Conservation (phyloP, 2,797 vertebrate species). For the Harpagifer antarcticus region DNA sequence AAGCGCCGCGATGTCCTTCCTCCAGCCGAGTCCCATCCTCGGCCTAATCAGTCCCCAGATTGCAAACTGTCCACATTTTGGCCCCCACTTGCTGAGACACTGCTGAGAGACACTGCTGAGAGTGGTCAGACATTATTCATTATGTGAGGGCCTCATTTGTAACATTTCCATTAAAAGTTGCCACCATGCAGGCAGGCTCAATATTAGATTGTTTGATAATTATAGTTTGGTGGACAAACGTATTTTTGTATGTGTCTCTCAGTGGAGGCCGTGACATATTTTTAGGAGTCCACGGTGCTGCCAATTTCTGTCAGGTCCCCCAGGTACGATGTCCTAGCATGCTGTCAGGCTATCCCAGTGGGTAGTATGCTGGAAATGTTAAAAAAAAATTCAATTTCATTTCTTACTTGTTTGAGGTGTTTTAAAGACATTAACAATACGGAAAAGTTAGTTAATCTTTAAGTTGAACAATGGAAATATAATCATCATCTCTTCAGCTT, state of each 20-base stretch:
- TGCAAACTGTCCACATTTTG: conserved; percentile 91
- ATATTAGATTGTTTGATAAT: conserved; percentile 90
- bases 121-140: conserved; percentile 92
- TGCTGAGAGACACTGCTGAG: conserved; percentile 91
- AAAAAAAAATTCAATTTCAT: too few relatives aligned
- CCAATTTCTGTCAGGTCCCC: conserved; percentile 35
- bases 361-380: conserved; percentile 28
- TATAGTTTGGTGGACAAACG: conserved; percentile 84
- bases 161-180: conserved; percentile 92
- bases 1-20: conserved; percentile 87
- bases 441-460: not conserved
- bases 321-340: conserved; percentile 25
- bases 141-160: conserved; percentile 93
- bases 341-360: conserved; percentile 41
- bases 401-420: not conserved
- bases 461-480: not conserved
- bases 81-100: conserved; percentile 87
- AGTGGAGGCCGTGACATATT: conserved; percentile 30
- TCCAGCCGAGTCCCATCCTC: conserved; percentile 91
- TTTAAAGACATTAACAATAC: not conserved
- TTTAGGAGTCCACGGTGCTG: conserved; percentile 21
- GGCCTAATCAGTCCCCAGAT: conserved; percentile 92
- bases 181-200: conserved; percentile 83
- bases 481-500: not conserved
- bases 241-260: conserved; percentile 73